phyloP scores from a whole-genome alignment of 2,113 vertebrate species.

The Ondatra zibethicus region DNA sequence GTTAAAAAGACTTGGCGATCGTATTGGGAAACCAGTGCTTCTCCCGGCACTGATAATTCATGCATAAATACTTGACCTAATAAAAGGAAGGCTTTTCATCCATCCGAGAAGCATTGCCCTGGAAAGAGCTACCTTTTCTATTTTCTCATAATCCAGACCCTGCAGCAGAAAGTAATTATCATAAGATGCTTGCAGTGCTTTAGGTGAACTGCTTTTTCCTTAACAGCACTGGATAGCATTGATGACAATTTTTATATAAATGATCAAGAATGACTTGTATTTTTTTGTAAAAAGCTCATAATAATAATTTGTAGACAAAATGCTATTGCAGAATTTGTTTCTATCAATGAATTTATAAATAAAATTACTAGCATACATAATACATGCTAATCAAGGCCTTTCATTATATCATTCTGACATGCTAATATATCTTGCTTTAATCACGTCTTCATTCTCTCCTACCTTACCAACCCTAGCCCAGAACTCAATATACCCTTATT shows the following conservation, averaged over 20 bases:
- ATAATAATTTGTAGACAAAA: background rate
- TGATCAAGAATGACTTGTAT: background rate
- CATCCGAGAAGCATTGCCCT: background rate
- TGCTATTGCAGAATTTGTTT: background rate
- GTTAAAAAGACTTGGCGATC: background rate
- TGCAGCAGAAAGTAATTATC: background rate
- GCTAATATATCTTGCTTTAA: background rate
- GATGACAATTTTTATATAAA: background rate
- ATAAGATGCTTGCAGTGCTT: conserved; percentile 1
- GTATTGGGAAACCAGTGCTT: background rate
- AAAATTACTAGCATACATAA: background rate
- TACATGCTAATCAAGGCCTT: background rate
- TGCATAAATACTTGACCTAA: background rate
- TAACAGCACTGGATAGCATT: background rate
- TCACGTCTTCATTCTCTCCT: background rate
- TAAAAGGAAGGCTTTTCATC: background rate
- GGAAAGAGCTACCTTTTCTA: background rate
- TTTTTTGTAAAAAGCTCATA: background rate
- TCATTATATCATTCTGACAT: background rate
- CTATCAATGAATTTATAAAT: background rate
- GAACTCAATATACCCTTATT: background rate
- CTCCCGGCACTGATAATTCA: background rate
- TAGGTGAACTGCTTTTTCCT: background rate
- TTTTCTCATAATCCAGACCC: background rate
- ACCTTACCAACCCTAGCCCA: no score